Evolutionary conservation across 64 coral and sea anemone genomes (phyloP), one percentile per base, ranked within the genome.

Genomic region (Montipora capricornis): DNA sequence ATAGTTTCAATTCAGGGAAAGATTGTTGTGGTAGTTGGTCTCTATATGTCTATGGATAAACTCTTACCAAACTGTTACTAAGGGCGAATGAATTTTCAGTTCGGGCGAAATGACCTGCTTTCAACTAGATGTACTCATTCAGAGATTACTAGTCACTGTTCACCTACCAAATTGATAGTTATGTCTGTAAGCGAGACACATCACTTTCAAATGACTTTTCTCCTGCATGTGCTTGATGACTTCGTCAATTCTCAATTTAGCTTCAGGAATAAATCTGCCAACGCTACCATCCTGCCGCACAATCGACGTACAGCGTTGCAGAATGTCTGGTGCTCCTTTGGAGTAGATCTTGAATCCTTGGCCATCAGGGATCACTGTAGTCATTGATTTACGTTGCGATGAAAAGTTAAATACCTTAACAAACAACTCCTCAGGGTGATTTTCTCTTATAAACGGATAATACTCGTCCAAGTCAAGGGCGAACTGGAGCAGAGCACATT

Each of bases 401-500:
- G 77, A 78, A 45, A 93, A 93, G 1, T 62, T 70, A 47, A 93
- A 93, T 59, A 88, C 76, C 57, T 93, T 93, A 29, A 87, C 64
- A 49, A 88, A 88, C 14, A 58, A 53, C 7, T 93, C 84, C 50
- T 88, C 75, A 47, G 92, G 84, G 74, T 93, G 47, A 15, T 77
- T 76, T 61, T 82, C 48, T 49, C 92, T 78, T 78, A 88, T 88
- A 16, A 87, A 82, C 0, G 68, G 83, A 47, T 93, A 93, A 26
- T 82, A 84, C 55, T 46, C 64, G 11, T 71, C 92, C 2, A 93
- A 49, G 15, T 93, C 92, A 66, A 79, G 75, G 8, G 69, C 48
- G 24, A 93, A 93, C 59, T 93, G 79, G 0, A 93, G 83, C 6
- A 93, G 92, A 45, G 92, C 92, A 76, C 92, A 87, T 49, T 93